Base-by-base conservation (phyloP, 2,113 vertebrate genomes). In the Pomatostomus ruficeps region DNA sequence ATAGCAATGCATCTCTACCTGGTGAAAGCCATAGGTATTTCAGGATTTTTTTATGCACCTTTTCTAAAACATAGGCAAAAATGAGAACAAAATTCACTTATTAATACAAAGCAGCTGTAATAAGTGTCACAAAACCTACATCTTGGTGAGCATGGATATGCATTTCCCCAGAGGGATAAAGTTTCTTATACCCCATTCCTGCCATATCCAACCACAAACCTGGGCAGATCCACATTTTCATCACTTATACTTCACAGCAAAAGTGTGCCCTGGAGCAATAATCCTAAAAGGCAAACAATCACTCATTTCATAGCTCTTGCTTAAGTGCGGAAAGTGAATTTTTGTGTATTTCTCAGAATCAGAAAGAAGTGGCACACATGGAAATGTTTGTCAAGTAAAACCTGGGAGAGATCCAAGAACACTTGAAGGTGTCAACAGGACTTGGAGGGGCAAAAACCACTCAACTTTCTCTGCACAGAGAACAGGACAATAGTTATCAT, bases 161-260 rank as follows among this genome's bases (percentile, higher is more conserved):
- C 58, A 15, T 76, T 83, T 83, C 75, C 49, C 82, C 42, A 73
- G 51, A 85, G 79, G 42, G 42, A 79, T 76, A 80, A 76, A 83
- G 62, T 52, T 90, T 67, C 75, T 76, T 73, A 49, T 45, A 79
- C 18, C 36, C 31, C 38, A 66, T 54, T 88, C 65, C 85, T 88
- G 85, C 66, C 54, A 42, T 16, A 88, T 28, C 71, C 72, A 91
- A 58, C 59, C 54, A 88, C 85, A 88, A 80, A 49, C 42, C 71
- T 35, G 42, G 58, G 78, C 66, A 95, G 82, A 90, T 67, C 29
- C 55, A 73, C 45, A 51, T 97, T 96, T 91, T 91, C 92, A 93
- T 85, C 94, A 85, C 82, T 90, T 89, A 43, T 0, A 61, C 57
- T 96, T 85, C 73, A 70, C 7, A 79, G 79, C 19, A 90, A 46